Evolutionary conservation across 1,140 invertebrate species (phyloP).

Genomic region (Kradibia gibbosae): DNA sequence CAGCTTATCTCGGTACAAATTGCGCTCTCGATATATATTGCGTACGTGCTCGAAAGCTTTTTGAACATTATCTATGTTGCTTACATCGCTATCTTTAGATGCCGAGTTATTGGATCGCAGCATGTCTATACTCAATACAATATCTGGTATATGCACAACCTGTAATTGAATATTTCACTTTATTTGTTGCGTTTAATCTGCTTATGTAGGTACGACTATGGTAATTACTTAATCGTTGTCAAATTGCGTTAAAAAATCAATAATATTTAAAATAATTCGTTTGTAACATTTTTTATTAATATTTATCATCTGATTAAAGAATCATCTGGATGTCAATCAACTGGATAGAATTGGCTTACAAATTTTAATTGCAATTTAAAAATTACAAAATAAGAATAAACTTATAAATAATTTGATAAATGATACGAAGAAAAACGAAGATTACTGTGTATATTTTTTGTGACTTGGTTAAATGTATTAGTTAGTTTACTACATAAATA

Average conservation of each 20-base stretch:
- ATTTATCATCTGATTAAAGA: too few relatives aligned
- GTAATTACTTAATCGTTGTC: not conserved
- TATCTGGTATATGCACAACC: constrained; percentile 25
- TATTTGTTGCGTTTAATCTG: not conserved
- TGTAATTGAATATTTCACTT: not conserved
- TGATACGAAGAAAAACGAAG: too few relatives aligned
- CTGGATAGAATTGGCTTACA: too few relatives aligned
- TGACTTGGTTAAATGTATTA: too few relatives aligned
- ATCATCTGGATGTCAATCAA: too few relatives aligned
- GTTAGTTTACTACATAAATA: too few relatives aligned
- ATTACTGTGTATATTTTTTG: too few relatives aligned
- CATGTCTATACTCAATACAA: constrained; percentile 37
- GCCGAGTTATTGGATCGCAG: not conserved
- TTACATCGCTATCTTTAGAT: not conserved
- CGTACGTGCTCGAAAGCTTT: constrained; percentile 42
- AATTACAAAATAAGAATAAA: too few relatives aligned
- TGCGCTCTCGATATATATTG: not conserved
- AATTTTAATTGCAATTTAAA: too few relatives aligned
- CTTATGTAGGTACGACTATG: not conserved
- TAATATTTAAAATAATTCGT: not conserved
- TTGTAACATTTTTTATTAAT: too few relatives aligned
- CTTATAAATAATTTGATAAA: too few relatives aligned
- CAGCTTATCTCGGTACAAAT: constrained; percentile 7
- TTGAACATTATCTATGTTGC: constrained; percentile 1
- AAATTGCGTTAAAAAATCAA: not conserved